Conservation (phyloP, 2,888 invertebrate genomes). For the Plagodis pulveraria region DNA sequence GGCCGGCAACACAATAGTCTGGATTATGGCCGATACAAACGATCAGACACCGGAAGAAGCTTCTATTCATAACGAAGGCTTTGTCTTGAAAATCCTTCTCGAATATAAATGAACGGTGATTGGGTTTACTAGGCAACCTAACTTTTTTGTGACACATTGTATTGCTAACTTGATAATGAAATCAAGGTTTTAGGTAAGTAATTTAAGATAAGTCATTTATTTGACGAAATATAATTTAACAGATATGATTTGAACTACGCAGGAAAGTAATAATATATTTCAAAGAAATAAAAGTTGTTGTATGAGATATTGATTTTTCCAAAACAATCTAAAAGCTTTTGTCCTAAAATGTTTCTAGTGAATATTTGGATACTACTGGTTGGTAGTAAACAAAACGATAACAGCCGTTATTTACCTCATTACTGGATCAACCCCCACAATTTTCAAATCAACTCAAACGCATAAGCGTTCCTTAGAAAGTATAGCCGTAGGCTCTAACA, state of each 20-base stretch:
- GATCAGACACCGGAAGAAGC: slow-evolving; percentile 62
- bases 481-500: slow-evolving; percentile 27
- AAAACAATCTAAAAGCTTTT: too few species aligned
- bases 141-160: not conserved
- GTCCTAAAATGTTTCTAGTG: too few species aligned
- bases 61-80: slow-evolving; percentile 70
- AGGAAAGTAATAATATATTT: too few species aligned
- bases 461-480: slow-evolving; percentile 18
- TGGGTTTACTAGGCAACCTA: slow-evolving; percentile 1
- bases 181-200: too few species aligned
- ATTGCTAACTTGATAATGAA: too few species aligned
- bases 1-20: slow-evolving; percentile 65
- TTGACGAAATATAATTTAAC: too few species aligned
- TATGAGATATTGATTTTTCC: too few species aligned
- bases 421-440: slow-evolving; percentile 13
- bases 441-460: slow-evolving; percentile 19
- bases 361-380: too few species aligned
- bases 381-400: not conserved
- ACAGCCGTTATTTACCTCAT: slow-evolving; percentile 11
- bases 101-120: slow-evolving; percentile 50
- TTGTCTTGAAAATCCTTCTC: slow-evolving; percentile 65
- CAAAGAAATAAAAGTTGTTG: too few species aligned
- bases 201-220: too few species aligned
- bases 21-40: slow-evolving; percentile 58
- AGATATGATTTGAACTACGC: too few species aligned